A percentile compares a stretch with the other conserved stretches of the same genome.
Conservation (phyloP, 2,113 vertebrate species). For the Tenrec ecaudatus region DNA sequence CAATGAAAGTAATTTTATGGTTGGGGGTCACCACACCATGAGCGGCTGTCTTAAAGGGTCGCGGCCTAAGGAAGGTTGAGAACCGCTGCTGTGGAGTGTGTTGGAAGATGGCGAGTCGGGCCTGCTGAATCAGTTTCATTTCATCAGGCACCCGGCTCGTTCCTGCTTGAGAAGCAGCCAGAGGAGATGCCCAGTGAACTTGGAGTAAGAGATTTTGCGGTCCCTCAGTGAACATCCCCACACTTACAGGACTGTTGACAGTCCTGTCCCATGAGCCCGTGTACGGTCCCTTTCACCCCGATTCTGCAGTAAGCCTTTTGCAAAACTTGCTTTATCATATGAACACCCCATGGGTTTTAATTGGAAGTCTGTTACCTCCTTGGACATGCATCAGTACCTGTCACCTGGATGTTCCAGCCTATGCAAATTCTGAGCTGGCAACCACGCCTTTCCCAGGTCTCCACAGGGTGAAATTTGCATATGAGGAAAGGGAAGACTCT, state of each 20-base stretch:
- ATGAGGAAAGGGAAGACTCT: no score
- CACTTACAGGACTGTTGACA: no score
- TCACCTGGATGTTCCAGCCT: background rate
- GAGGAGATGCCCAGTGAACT: background rate
- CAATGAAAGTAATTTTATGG: no score
- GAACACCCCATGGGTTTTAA: background rate
- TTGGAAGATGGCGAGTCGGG: background rate
- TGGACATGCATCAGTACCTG: background rate
- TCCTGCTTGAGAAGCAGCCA: background rate
- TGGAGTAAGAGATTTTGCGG: background rate
- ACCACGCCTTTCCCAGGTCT: background rate
- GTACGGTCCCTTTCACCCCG: no score
- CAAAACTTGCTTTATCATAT: background rate
- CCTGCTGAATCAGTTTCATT: background rate
- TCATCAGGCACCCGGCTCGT: background rate
- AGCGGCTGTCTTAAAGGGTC: no score
- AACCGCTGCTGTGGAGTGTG: no score
- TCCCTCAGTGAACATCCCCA: background rate
- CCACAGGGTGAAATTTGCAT: background rate
- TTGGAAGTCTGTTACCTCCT: background rate
- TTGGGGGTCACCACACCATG: no score
- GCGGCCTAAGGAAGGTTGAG: no score
- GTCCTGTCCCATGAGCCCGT: no score
- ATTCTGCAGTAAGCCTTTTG: background rate
- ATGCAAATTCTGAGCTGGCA: background rate